phyloP scores from a whole-genome alignment of 2,888 invertebrate genomes.

The Epistrophe grossulariae region DNA sequence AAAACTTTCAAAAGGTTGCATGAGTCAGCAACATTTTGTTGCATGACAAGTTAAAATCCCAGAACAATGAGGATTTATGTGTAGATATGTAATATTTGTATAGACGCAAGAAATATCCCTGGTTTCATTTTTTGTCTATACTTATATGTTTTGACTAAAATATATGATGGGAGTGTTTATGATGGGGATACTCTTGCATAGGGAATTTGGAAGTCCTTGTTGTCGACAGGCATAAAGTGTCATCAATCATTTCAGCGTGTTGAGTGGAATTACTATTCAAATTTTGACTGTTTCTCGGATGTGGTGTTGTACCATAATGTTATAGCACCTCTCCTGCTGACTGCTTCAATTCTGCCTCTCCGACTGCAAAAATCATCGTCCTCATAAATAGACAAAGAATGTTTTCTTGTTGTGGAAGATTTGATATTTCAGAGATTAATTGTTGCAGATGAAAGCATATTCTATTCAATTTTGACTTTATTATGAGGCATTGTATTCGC shows the following conservation, averaged over 20 bases:
- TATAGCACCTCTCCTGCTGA: neutral
- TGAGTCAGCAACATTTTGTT: constrained; percentile 74
- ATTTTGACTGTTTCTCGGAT: constrained; percentile 39
- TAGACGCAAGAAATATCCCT: constrained; percentile 11
- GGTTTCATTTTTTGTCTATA: constrained; percentile 23
- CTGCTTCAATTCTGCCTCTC: neutral
- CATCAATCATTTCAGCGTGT: constrained; percentile 71
- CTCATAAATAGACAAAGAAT: constrained; percentile 1
- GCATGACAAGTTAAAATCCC: constrained; percentile 66
- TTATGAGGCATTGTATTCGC: constrained; percentile 33
- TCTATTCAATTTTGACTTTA: constrained; percentile 41
- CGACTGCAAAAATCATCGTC: neutral
- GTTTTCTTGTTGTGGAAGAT: constrained; percentile 45
- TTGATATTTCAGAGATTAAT: constrained; percentile 65
- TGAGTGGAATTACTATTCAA: constrained; percentile 67
- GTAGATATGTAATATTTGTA: neutral
- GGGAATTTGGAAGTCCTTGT: constrained; percentile 46
- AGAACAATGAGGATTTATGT: constrained; percentile 60
- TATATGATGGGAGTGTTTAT: constrained; percentile 31
- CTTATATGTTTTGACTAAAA: constrained; percentile 35
- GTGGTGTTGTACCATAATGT: constrained; percentile 4
- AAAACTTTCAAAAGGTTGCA: constrained; percentile 64
- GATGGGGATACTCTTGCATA: constrained; percentile 35
- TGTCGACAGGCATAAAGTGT: constrained; percentile 38
- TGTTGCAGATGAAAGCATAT: constrained; percentile 65